Base-by-base conservation (phyloP, 2,797 vertebrate genomes). In the Coregonus suidteri region DNA sequence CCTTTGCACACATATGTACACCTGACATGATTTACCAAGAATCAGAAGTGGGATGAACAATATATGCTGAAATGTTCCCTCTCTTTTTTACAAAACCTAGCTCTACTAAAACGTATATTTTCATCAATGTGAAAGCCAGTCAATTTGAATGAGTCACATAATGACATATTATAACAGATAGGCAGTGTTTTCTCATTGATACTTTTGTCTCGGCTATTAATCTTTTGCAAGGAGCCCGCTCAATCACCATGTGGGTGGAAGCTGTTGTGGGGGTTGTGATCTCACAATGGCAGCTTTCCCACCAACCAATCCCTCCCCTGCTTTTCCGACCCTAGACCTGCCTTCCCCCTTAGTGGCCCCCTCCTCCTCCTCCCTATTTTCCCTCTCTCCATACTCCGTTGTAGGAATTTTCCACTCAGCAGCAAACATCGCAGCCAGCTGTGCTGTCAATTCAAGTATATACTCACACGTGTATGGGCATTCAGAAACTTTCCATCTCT, bases 251-350 rank as follows among this genome's bases (percentile, higher is more conserved):
- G 89, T 89, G 86, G 83, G 80, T 81, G 86, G 86, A 87, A 84
- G 90, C 90, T 94, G 93, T 93, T 92, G 93, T 93, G 90, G 88
- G 90, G 94, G 90, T 87, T 86, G 88, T 95, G 94, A 93, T 84
- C 91, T 94, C 92, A 93, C 81, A 86, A 91, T 92, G 93, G 93
- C 93, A 94, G 92, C 91, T 94, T 95, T 94, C 79, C 83, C 30
- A 73, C 75, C 85, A 88, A 86, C 91, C 91, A 93, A 94, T 94
- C 88, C 79, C 82, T 78, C 54, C 1, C 80, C 47, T 7, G 82
- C 84, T 85, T 62, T 82, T 83, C 85, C 83, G 77, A 86, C 64
- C 52, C 56, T 66, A 77, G 88, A 86, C 89, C 91, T 41, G 77
- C 93, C 91, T 78, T 79, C 93, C 91, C 78, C 81, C 81, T 78